Conservation (phyloP, 1,140 invertebrate species). For the Drosophila saltans region DNA sequence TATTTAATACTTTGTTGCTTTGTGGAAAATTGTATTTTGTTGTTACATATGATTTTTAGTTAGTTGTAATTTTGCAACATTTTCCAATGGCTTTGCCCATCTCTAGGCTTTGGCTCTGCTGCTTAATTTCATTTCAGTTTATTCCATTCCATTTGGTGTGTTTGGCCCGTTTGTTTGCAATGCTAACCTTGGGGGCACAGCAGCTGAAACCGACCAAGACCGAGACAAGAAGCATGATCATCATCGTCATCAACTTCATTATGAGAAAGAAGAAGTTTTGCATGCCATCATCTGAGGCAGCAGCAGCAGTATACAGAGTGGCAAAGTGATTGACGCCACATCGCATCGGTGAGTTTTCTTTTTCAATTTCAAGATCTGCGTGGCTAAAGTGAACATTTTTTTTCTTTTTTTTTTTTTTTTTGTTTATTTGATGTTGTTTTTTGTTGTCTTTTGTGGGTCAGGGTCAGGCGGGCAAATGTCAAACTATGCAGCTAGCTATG, state of each 20-base stretch:
- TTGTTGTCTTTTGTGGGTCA: slow-evolving; percentile 68
- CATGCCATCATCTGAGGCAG: slow-evolving; percentile 47
- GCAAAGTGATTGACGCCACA: slow-evolving; percentile 65
- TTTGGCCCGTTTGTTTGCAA: slow-evolving; percentile 69
- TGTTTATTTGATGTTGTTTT: slow-evolving; percentile 34
- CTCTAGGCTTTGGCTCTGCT: slow-evolving; percentile 38
- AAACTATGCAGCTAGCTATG: slow-evolving; percentile 45
- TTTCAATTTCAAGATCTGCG: slow-evolving; percentile 47
- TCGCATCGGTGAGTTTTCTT: slow-evolving; percentile 52
- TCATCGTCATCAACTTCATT: neutral
- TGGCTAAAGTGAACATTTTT: slow-evolving; percentile 36
- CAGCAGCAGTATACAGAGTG: slow-evolving; percentile 42
- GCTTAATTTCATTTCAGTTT: slow-evolving; percentile 64
- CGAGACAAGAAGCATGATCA: slow-evolving; percentile 41
- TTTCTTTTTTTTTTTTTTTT: slow-evolving; percentile 21
- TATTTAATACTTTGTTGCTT: too few relatives aligned
- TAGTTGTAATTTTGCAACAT: slow-evolving; percentile 16
- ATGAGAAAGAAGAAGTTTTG: slow-evolving; percentile 41
- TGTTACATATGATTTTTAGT: too few relatives aligned
- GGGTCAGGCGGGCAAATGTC: slow-evolving; percentile 75
- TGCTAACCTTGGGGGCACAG: slow-evolving; percentile 77
- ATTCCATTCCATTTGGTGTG: slow-evolving; percentile 57
- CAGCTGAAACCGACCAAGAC: slow-evolving; percentile 59
- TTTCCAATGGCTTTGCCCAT: slow-evolving; percentile 27
- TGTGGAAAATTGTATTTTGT: too few relatives aligned